Base-by-base conservation (phyloP, 2,113 vertebrate genomes). In the Apeltes quadracus region DNA sequence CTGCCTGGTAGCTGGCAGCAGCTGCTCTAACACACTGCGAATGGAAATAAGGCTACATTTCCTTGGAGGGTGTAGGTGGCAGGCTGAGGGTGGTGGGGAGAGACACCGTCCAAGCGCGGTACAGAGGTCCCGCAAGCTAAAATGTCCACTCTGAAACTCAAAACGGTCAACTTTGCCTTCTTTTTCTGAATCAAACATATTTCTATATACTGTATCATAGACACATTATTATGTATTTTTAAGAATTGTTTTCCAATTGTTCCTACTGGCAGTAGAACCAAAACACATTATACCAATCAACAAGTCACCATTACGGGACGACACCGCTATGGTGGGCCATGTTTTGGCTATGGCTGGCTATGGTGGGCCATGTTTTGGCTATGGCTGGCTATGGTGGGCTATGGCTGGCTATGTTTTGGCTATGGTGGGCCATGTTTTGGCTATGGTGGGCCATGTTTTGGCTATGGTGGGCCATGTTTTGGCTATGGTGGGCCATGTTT, bases 21-120 rank as follows among this genome's bases (percentile, higher is more conserved):
- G 55, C 48, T 50, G 1, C 34, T 41, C 66, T 50, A 61, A 85
- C 81, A 76, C 75, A 76, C 62, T 66, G 44, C 58, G 23, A 83
- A 79, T 88, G 88, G 84, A 91, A 91, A 92, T 87, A 84, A 84
- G 73, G 74, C 48, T 46, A 22, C 0, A 5, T 61, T 61, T 72
- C 51, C 32, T 69, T 50, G 58, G 56, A 79, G 75, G 72, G 73
- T 73, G 63, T 61, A 75, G 74, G 81, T 65, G 72, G 78, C 44
- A 58, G 34, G 55, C 50, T 66, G 70, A 75, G 53, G 29, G 70
- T 54, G 25, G 72, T 22, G 18, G 63, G 71, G 38, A 41, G 43
- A 56, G 27, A 53, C 55, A 5, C 34, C 22, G 51, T 56, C 61
- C 50, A 38, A 76, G 73, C 20, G 53, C 54, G 22, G 15, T 61